These are phyloP conservation scores for Apamea anceps DNA, from an alignment of 2,888 invertebrate genomes.

Conservation along the genomic window DNA sequence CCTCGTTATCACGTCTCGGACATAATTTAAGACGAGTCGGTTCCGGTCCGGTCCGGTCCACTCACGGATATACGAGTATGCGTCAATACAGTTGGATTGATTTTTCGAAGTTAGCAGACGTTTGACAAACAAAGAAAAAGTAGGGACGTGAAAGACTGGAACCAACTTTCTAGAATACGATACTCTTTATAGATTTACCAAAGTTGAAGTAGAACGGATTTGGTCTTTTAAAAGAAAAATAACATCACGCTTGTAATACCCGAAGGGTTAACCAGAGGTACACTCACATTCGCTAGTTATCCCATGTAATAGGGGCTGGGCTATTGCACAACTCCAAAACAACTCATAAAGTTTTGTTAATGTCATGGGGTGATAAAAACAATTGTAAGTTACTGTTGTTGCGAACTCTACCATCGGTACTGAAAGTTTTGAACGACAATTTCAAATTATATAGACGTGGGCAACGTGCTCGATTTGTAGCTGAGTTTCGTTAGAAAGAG, in stretches of 20 bases:
- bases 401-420: not conserved
- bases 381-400: not conserved
- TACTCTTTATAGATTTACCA: not conserved
- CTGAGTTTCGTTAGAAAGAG: constrained; percentile 21
- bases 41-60: constrained; percentile 34
- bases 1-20: constrained; percentile 61
- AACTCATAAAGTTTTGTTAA: not conserved
- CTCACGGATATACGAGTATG: constrained; percentile 31
- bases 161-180: not conserved
- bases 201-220: not conserved
- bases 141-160: not conserved
- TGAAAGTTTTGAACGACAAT: not conserved
- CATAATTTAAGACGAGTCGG: constrained; percentile 61
- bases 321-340: not conserved
- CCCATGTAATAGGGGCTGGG: not conserved
- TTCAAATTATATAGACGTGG: not conserved
- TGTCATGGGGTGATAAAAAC: not conserved
- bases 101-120: constrained; percentile 51
- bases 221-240: not conserved
- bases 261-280: not conserved
- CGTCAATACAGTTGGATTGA: constrained; percentile 51
- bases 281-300: not conserved
- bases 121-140: constrained; percentile 45
- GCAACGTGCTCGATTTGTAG: constrained; percentile 10
- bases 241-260: not conserved